Base-by-base conservation (phyloP, 2,888 invertebrate genomes). In the Eupithecia tripunctaria region DNA sequence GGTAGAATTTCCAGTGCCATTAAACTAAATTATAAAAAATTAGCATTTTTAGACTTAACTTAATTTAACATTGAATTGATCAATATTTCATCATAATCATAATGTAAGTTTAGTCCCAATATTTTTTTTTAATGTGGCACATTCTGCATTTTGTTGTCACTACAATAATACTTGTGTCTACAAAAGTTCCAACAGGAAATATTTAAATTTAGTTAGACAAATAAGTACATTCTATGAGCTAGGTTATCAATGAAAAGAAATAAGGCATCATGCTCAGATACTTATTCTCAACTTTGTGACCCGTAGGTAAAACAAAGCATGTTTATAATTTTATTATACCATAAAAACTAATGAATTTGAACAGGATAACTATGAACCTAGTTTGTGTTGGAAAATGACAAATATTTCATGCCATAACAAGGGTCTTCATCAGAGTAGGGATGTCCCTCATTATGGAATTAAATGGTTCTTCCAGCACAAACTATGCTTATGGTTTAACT, bases 141-240 rank as follows among this genome's bases (percentile, higher is more conserved):
- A 21, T 70, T 72, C 73, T 78, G 73, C 74, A 56, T 38, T 15
- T 67, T 51, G 25, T 64, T 15, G 59, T 70, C 18, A 51, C 18
- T 59, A 15, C 8, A 27, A 66, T 67, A n/a, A 32, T 41, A 4
- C 43, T 47, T 51, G 10, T 14, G 25, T 56, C 36, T 29, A 32
- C 10, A 38, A 38, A 71, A 69, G 29, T 29, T 60, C 1, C 25
- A 14, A 59, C 27, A 15, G 15, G 6, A 27, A 60, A 29, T 18
- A 21, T 27, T 25, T 15, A 12, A 59, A 29, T 18, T 63, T 60
- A 71, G 65, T 62, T 67, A 70, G 51, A 71, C 63, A 66, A 76
- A 80, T 86, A 86, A 86, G 85, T 86, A 85, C 85, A 83, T 78
- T 78, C 80, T 85, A 85, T 86, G 82, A 86, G 83, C 85, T 86